Percentiles rank a stretch among this genome's conserved stretches.
These are phyloP conservation scores for Auanema freiburgensis DNA, from an alignment of 2,888 invertebrate species.

Conservation along the genomic window DNA sequence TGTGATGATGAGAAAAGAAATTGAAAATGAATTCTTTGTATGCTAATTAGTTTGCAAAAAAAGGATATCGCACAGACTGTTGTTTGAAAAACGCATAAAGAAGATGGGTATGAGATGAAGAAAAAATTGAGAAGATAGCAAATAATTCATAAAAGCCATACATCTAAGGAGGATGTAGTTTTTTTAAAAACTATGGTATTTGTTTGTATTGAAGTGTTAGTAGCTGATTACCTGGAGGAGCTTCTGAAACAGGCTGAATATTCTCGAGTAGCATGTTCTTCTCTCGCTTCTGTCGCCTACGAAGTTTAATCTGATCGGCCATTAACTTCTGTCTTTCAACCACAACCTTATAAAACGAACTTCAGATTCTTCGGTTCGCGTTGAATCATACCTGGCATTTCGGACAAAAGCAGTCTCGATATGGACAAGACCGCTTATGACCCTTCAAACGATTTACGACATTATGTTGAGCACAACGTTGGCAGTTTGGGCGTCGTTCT, in stretches of 20 bases:
- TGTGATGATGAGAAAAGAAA: too few relatives aligned
- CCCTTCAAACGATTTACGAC: conserved; percentile 51
- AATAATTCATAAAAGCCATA: too few relatives aligned
- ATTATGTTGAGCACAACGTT: conserved; percentile 54
- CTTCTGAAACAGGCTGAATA: conserved; percentile 7
- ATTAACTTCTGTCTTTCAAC: conserved; percentile 52
- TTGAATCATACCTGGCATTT: conserved; percentile 39
- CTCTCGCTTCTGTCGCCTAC: conserved; percentile 51
- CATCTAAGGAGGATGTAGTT: too few relatives aligned
- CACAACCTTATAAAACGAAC: conserved; percentile 33
- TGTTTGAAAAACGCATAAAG: too few relatives aligned
- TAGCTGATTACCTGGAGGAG: conserved; percentile 1
- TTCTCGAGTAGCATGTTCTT: conserved; percentile 25
- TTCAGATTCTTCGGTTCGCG: background rate
- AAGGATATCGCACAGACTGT: too few relatives aligned
- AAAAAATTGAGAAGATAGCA: too few relatives aligned
- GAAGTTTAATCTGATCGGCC: conserved; percentile 55
- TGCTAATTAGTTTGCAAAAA: too few relatives aligned
- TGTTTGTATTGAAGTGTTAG: too few relatives aligned
- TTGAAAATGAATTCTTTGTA: too few relatives aligned
- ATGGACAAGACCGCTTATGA: conserved; percentile 52
- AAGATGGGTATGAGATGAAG: too few relatives aligned
- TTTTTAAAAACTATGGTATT: too few relatives aligned
- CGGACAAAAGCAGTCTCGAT: conserved; percentile 46
- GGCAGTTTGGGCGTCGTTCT: conserved; percentile 58